Evolutionary conservation across 1,140 invertebrate genomes (phyloP).

Genomic region (Drosophila kanapiae): DNA sequence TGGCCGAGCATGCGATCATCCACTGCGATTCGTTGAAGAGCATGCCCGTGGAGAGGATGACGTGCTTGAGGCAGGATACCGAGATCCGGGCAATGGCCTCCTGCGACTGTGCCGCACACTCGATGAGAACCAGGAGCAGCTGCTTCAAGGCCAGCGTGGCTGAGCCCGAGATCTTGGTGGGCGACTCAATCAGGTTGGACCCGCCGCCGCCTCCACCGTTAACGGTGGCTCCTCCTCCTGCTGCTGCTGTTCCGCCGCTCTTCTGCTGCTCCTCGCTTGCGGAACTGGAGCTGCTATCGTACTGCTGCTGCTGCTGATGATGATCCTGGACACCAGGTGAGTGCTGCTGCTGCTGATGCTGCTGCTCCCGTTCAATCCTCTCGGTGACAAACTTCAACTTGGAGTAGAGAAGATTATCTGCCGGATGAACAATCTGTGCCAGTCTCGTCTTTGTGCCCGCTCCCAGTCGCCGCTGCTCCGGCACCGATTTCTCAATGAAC

Average conservation of each 20-base stretch:
- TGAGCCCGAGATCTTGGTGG: slow-evolving; percentile 85
- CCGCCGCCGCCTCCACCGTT: background rate
- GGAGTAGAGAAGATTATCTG: slow-evolving; percentile 79
- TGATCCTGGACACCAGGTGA: slow-evolving; percentile 4
- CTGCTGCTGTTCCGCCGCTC: background rate
- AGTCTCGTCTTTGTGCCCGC: slow-evolving; percentile 70
- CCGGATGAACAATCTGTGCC: slow-evolving; percentile 78
- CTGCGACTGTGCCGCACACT: slow-evolving; percentile 95
- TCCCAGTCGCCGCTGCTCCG: slow-evolving; percentile 60
- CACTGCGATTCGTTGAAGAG: slow-evolving; percentile 93
- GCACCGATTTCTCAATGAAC: slow-evolving; percentile 86
- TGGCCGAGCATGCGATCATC: slow-evolving; percentile 92
- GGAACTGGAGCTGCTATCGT: slow-evolving; percentile 65
- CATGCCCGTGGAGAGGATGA: slow-evolving; percentile 93
- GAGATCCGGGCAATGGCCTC: slow-evolving; percentile 95
- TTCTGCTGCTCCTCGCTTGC: slow-evolving; percentile 60
- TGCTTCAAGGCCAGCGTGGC: slow-evolving; percentile 94
- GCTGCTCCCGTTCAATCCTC: slow-evolving; percentile 40
- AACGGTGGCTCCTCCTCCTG: background rate
- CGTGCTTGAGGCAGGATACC: slow-evolving; percentile 96
- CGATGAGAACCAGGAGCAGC: slow-evolving; percentile 93
- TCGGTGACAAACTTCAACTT: slow-evolving; percentile 82
- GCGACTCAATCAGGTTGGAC: slow-evolving; percentile 67
- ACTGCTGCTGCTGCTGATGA: slow-evolving; percentile 21
- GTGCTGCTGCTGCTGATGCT: background rate